phyloP scores from a whole-genome alignment of 1,140 invertebrate species.

The Ylistrum balloti region DNA sequence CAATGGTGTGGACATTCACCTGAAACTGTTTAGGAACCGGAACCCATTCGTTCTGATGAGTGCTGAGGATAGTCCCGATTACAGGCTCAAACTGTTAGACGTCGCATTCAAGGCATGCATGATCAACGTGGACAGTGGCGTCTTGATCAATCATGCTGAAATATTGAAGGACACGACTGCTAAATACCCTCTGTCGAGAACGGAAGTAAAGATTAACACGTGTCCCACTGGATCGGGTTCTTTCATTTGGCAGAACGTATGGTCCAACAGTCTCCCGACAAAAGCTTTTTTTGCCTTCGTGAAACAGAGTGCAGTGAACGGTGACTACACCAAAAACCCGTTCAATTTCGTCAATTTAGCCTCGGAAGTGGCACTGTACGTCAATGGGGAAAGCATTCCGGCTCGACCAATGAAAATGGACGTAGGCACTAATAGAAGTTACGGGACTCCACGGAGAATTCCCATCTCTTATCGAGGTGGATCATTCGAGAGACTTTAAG shows the following conservation, averaged over 20 bases:
- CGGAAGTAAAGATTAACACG: constrained; percentile 55
- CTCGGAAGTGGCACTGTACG: constrained; percentile 48
- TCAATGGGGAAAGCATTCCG: constrained; percentile 53
- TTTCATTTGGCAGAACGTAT: constrained; percentile 57
- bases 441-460: constrained; percentile 51
- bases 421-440: constrained; percentile 51
- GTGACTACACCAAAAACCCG: constrained; percentile 58
- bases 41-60: constrained; percentile 52
- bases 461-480: constrained; percentile 48
- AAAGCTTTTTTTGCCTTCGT: constrained; percentile 50
- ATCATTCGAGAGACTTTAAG: constrained; percentile 46
- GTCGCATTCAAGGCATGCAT: constrained; percentile 46
- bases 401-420: constrained; percentile 50
- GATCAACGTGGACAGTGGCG: constrained; percentile 46
- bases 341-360: constrained; percentile 60
- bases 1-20: constrained; percentile 56
- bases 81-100: constrained; percentile 52
- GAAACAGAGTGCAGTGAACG: constrained; percentile 51
- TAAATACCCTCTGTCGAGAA: constrained; percentile 53
- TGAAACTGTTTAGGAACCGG: constrained; percentile 54
- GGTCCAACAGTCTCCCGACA: constrained; percentile 48
- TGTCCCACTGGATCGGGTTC: constrained; percentile 52
- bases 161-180: constrained; percentile 48
- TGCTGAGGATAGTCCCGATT: constrained; percentile 38
- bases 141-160: constrained; percentile 52